Percentiles rank a stretch among this genome's conserved stretches.
Conservation (phyloP, 2,888 invertebrate species). For the Saturnia japonica region DNA sequence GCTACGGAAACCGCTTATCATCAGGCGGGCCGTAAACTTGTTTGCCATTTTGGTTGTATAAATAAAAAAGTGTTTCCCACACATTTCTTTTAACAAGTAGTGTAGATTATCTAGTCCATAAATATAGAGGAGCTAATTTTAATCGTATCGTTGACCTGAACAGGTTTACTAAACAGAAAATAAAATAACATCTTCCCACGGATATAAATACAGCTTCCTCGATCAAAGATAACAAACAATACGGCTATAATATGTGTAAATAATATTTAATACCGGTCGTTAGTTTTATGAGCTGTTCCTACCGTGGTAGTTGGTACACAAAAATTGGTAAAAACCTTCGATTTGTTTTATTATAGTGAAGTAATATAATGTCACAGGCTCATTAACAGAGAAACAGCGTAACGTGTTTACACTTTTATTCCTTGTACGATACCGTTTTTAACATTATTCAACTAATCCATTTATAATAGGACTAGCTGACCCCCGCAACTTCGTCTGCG, state of each 20-base stretch:
- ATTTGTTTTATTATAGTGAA: too few relatives aligned
- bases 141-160: neutral
- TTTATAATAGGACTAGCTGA: too few relatives aligned
- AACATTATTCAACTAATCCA: too few relatives aligned
- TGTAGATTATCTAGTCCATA: neutral
- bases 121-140: neutral
- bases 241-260: neutral
- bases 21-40: too few relatives aligned
- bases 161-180: neutral
- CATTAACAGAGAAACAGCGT: too few relatives aligned
- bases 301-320: neutral
- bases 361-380: too few relatives aligned
- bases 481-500: too few relatives aligned
- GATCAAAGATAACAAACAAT: conserved; percentile 6
- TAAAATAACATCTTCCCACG: neutral
- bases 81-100: neutral
- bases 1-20: too few relatives aligned
- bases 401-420: too few relatives aligned
- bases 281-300: neutral
- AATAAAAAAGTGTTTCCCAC: too few relatives aligned
- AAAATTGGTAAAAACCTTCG: neutral
- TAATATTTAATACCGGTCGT: neutral
- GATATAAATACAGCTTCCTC: neutral
- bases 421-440: too few relatives aligned
- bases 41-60: too few relatives aligned